Conservation (phyloP, 2,888 invertebrate genomes). For the Chalcosyrphus nemorum region DNA sequence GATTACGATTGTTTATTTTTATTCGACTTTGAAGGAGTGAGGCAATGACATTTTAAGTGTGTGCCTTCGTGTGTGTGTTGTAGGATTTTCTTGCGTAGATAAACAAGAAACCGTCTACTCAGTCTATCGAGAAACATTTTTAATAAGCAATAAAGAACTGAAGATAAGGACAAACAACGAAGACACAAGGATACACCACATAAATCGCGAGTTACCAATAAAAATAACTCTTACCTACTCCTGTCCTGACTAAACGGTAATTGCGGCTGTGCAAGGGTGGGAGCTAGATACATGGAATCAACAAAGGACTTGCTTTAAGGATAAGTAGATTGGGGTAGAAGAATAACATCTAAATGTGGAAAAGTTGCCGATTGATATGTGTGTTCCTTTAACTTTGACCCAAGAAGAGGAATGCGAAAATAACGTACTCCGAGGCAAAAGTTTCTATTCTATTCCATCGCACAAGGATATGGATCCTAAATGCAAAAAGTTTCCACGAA, state of each 20-base stretch:
- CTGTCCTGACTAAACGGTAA: neutral
- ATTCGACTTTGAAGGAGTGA: neutral
- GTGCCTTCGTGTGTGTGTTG: too few relatives aligned
- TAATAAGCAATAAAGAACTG: constrained; percentile 7
- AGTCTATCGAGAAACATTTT: constrained; percentile 10
- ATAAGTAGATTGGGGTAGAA: neutral
- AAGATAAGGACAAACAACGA: neutral
- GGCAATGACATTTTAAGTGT: neutral
- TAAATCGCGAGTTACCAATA: constrained; percentile 20
- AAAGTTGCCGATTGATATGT: constrained; percentile 3
- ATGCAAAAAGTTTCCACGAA: constrained; percentile 19
- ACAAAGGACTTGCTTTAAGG: neutral
- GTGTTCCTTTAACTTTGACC: neutral
- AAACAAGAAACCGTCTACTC: constrained; percentile 7
- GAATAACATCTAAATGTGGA: constrained; percentile 11
- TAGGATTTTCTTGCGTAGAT: neutral
- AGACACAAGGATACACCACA: neutral
- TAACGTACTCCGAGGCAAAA: neutral
- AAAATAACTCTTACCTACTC: constrained; percentile 7
- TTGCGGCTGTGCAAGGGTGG: neutral
- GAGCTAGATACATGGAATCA: neutral
- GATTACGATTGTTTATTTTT: constrained; percentile 33
- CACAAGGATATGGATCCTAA: neutral
- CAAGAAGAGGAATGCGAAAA: neutral
- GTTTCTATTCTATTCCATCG: neutral